Percentiles rank a stretch among this genome's conserved stretches.
These are phyloP conservation scores for Colinus virginianus DNA, from an alignment of 2,113 vertebrate species.

Conservation along the genomic window DNA sequence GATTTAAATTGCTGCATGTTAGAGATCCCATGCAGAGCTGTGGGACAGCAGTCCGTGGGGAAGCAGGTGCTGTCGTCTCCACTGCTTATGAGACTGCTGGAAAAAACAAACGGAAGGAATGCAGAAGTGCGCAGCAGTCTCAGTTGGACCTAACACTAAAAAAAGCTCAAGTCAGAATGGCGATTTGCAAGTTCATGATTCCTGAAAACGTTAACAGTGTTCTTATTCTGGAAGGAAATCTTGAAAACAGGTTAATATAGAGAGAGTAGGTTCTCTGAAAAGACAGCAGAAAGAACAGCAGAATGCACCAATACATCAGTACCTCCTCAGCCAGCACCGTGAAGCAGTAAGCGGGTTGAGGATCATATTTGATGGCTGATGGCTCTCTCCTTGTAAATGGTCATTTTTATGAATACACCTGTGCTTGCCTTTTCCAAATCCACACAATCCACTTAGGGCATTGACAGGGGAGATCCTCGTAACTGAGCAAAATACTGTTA, in stretches of 20 bases:
- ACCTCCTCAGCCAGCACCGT: not conserved
- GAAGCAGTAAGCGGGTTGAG: not conserved
- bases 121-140: not conserved
- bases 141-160: not conserved
- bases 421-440: not conserved
- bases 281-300: not conserved
- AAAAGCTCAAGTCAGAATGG: not conserved
- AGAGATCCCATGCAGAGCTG: not conserved
- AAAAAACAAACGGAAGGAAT: not conserved
- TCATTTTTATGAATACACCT: not conserved
- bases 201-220: not conserved
- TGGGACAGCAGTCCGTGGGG: accelerated
- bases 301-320: not conserved
- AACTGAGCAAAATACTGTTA: not conserved
- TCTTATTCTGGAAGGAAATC: not conserved
- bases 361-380: not conserved
- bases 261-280: not conserved
- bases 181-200: not conserved
- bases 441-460: not conserved
- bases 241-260: not conserved
- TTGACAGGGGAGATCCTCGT: not conserved
- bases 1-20: not conserved
- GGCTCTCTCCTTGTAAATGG: not conserved
- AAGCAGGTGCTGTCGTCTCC: not conserved
- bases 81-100: not conserved